These are phyloP conservation scores for Ischnura elegans DNA, from an alignment of 2,888 invertebrate genomes.

Conservation along the genomic window DNA sequence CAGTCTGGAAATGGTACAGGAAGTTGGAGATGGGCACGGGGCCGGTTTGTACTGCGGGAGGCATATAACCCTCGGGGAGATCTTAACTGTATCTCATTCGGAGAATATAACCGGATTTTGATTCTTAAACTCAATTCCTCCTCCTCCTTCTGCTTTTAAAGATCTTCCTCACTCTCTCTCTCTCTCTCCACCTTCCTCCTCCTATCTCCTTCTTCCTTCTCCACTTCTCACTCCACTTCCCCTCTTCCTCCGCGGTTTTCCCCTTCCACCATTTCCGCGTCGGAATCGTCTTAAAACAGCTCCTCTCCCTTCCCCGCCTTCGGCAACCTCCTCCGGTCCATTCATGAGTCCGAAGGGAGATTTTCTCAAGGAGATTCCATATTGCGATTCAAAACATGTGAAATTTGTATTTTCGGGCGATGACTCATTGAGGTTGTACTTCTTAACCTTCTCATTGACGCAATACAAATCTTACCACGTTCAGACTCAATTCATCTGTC, in stretches of 20 bases:
- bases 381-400: no score
- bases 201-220: not conserved
- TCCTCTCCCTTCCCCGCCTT: not conserved
- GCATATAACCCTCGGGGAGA: slow-evolving; percentile 38
- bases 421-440: no score
- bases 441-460: no score
- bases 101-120: slow-evolving; percentile 63
- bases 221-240: not conserved
- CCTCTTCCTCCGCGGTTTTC: not conserved
- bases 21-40: slow-evolving; percentile 44
- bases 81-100: slow-evolving; percentile 62
- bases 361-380: no score
- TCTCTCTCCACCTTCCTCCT: not conserved
- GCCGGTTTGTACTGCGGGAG: slow-evolving; percentile 2
- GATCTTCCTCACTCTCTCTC: not conserved
- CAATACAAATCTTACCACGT: no score
- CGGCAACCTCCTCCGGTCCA: not conserved
- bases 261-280: not conserved
- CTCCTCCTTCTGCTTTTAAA: not conserved
- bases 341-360: not conserved
- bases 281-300: not conserved
- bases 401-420: no score
- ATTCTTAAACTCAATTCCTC: slow-evolving; percentile 41
- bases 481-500: no score
- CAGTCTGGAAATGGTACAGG: slow-evolving; percentile 63